These are phyloP conservation scores for Ptilodon capucinus DNA, from an alignment of 2,888 invertebrate species.

Conservation along the genomic window DNA sequence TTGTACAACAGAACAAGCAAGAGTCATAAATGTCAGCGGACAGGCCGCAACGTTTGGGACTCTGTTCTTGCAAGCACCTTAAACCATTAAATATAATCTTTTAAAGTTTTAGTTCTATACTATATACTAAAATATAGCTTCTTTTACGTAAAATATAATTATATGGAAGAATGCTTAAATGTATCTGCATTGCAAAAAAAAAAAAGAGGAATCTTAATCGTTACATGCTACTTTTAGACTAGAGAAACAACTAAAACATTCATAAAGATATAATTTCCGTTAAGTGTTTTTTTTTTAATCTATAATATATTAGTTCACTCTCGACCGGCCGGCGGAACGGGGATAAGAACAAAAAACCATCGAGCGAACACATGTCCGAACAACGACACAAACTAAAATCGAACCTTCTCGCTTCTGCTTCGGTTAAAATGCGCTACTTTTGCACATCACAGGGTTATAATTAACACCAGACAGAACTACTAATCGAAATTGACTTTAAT, in stretches of 20 bases:
- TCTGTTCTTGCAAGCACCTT: conserved; percentile 69
- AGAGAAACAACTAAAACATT: conserved; percentile 72
- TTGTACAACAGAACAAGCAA: too few species aligned
- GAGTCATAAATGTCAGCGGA: too few species aligned
- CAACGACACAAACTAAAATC: conserved; percentile 54
- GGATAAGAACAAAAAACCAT: conserved; percentile 57
- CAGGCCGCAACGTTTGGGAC: conserved; percentile 57
- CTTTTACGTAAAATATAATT: conserved; percentile 55
- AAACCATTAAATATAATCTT: conserved; percentile 48
- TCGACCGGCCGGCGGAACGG: conserved; percentile 49
- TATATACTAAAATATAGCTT: conserved; percentile 70
- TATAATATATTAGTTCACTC: conserved; percentile 60
- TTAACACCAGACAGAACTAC: conserved; percentile 2
- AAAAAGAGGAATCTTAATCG: conserved; percentile 45
- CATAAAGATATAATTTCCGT: conserved; percentile 58
- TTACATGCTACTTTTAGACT: conserved; percentile 73
- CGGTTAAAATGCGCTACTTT: conserved; percentile 35
- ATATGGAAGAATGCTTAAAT: conserved; percentile 73
- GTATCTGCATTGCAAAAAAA: conserved; percentile 58
- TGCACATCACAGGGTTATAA: conserved; percentile 16
- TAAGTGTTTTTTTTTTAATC: conserved; percentile 35
- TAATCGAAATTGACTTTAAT: too few species aligned
- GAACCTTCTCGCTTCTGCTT: conserved; percentile 52
- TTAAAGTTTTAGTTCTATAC: conserved; percentile 49
- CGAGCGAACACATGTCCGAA: conserved; percentile 49